Conservation (phyloP, 2,888 invertebrate genomes). For the Poecilobothrus nobilitatus region DNA sequence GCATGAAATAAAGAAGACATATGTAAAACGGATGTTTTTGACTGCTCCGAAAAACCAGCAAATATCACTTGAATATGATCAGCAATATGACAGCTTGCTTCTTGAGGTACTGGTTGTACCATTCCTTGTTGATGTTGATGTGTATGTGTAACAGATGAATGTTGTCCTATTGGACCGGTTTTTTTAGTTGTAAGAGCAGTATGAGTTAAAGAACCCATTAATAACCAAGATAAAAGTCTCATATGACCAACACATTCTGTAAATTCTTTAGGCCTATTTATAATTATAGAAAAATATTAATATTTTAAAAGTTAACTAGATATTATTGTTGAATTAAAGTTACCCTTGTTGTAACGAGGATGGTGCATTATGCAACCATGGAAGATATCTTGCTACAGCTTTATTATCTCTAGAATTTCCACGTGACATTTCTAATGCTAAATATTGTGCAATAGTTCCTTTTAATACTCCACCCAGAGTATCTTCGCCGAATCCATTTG, state of each 20-base stretch:
- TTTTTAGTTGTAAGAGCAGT: constrained; percentile 52
- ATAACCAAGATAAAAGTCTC: constrained; percentile 88
- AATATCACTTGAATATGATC: constrained; percentile 94
- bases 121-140: constrained; percentile 40
- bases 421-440: constrained; percentile 87
- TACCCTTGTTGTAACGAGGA: constrained; percentile 76
- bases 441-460: constrained; percentile 86
- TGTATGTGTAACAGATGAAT: constrained; percentile 24
- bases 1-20: constrained; percentile 96
- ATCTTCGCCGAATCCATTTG: constrained; percentile 81
- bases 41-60: constrained; percentile 93
- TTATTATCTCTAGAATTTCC: constrained; percentile 77
- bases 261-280: constrained; percentile 75
- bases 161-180: neutral
- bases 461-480: constrained; percentile 94
- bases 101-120: constrained; percentile 85
- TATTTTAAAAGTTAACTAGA: neutral
- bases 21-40: constrained; percentile 82
- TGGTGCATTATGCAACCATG: constrained; percentile 82
- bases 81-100: constrained; percentile 91
- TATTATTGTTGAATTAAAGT: neutral
- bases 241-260: constrained; percentile 93
- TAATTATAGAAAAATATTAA: constrained; percentile 22
- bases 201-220: constrained; percentile 90
- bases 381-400: constrained; percentile 70